These are phyloP conservation scores for Capreolus pygargus DNA, from an alignment of 2,113 vertebrate species.

Conservation along the genomic window DNA sequence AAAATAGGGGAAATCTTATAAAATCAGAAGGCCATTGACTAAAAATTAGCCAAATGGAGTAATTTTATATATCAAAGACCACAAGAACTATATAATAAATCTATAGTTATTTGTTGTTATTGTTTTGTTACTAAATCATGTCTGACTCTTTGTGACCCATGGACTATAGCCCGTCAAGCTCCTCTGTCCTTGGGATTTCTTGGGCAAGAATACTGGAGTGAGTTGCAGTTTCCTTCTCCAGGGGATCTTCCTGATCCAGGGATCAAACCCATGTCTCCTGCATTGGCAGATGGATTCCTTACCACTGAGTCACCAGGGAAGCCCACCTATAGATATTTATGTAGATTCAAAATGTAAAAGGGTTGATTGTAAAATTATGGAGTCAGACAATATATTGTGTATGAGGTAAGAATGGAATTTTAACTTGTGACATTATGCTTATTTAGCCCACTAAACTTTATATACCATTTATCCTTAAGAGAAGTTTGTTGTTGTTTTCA, in stretches of 20 bases:
- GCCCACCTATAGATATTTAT: neutral
- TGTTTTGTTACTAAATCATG: neutral
- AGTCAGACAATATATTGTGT: neutral
- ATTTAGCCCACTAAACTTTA: neutral
- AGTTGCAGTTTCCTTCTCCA: neutral
- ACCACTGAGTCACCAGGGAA: neutral
- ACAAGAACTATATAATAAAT: neutral
- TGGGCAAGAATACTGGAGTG: neutral
- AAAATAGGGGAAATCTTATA: neutral
- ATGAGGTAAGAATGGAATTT: neutral
- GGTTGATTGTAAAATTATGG: neutral
- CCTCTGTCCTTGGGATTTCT: neutral
- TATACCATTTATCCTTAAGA: neutral
- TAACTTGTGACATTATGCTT: neutral
- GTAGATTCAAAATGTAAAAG: neutral
- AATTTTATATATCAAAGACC: neutral
- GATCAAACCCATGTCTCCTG: neutral
- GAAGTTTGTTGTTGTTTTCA: neutral
- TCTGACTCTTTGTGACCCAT: neutral
- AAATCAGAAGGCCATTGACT: neutral
- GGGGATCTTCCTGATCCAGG: neutral
- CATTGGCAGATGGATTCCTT: neutral
- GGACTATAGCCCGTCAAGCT: neutral
- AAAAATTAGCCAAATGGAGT: neutral
- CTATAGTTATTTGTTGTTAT: neutral